Percentiles rank a stretch among this genome's conserved stretches.
Conservation (phyloP, 1,140 invertebrate species). For the Lucilia sericata region DNA sequence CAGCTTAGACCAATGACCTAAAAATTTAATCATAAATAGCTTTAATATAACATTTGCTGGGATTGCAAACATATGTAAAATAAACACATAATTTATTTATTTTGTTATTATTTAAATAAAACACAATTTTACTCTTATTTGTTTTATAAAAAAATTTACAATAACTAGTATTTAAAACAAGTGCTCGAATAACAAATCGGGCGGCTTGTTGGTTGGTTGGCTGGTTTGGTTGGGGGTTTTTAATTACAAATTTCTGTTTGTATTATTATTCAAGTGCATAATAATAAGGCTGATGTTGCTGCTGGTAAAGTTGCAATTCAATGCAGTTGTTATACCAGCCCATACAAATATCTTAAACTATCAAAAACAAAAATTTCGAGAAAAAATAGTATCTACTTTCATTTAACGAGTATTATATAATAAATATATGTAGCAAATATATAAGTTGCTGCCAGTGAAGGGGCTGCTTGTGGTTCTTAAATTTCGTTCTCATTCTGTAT, state of each 20-base stretch:
- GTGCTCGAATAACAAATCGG: not conserved
- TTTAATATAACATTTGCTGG: too few relatives aligned
- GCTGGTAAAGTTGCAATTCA: not conserved
- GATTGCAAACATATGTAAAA: too few relatives aligned
- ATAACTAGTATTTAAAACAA: slow-evolving; percentile 3
- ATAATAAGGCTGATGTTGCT: not conserved
- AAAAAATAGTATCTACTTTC: slow-evolving; percentile 1
- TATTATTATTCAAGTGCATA: not conserved
- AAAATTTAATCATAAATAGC: too few relatives aligned
- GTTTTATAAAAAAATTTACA: not conserved
- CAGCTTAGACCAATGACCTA: too few relatives aligned
- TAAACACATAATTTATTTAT: too few relatives aligned
- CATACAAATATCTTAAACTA: slow-evolving; percentile 19
- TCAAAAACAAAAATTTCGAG: not conserved
- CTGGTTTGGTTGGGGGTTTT: not conserved
- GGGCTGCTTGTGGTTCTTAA: not conserved
- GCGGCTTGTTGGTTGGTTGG: not conserved
- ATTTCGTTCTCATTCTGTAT: not conserved
- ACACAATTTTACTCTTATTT: too few relatives aligned
- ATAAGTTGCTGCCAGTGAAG: not conserved
- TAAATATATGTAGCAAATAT: not conserved
- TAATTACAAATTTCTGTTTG: slow-evolving; percentile 4
- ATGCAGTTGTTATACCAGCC: not conserved
- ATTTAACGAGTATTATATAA: not conserved
- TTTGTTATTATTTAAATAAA: too few relatives aligned